These are phyloP conservation scores for Sebastes flavidus DNA, from an alignment of 2,797 vertebrate genomes.

Conservation along the genomic window DNA sequence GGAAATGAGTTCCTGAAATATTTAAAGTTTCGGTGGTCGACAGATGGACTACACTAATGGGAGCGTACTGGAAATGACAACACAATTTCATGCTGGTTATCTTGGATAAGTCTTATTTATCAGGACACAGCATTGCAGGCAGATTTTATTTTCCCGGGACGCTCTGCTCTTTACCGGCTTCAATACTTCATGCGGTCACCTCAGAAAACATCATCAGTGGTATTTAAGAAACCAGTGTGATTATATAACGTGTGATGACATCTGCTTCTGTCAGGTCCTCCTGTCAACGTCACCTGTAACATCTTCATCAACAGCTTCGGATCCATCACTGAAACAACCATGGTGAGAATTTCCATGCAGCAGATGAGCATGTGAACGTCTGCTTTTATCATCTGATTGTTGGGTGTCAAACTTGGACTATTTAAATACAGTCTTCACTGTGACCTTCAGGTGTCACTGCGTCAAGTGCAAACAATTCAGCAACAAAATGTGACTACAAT, in stretches of 20 bases:
- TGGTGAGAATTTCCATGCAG: constrained; percentile 85
- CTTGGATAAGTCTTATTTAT: constrained; percentile 24
- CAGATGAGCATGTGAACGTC: not conserved
- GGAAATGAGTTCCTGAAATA: constrained; percentile 69
- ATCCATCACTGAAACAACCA: constrained; percentile 95
- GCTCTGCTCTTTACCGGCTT: constrained; percentile 1
- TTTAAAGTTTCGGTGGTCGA: constrained; percentile 59
- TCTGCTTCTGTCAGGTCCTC: constrained; percentile 84
- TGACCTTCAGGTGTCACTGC: not conserved
- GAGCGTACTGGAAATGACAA: constrained; percentile 60
- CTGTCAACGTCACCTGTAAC: constrained; percentile 96
- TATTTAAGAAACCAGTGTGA: constrained; percentile 4
- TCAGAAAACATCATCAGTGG: constrained; percentile 12
- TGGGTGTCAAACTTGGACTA: not conserved
- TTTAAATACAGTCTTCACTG: not conserved
- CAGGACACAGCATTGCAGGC: constrained; percentile 2
- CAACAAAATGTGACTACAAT: not conserved
- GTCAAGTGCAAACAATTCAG: not conserved
- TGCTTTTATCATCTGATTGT: not conserved
- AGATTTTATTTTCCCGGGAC: constrained; percentile 19
- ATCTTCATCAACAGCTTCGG: constrained; percentile 98
- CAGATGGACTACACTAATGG: constrained; percentile 58
- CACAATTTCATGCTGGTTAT: constrained; percentile 42
- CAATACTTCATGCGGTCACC: not conserved
- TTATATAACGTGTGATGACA: constrained; percentile 14